These are phyloP conservation scores for Phania funesta DNA, from an alignment of 2,888 invertebrate species.

Conservation along the genomic window DNA sequence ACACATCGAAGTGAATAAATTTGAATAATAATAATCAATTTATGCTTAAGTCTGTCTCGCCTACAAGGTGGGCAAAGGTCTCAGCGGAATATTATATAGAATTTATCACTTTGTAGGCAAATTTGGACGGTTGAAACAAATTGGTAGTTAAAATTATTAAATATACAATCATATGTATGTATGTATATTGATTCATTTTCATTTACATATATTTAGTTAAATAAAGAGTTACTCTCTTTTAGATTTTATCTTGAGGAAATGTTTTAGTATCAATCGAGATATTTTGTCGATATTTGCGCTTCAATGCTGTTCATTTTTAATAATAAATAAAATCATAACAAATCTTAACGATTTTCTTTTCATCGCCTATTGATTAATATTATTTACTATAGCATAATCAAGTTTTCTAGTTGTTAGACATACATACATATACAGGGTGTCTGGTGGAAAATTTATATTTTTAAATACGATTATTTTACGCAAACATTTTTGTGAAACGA, in stretches of 20 bases:
- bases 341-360: slow-evolving; percentile 36
- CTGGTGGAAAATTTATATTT: too few species aligned
- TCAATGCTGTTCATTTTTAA: background rate
- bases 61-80: background rate
- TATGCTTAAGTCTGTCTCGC: background rate
- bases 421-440: too few species aligned
- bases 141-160: slow-evolving; percentile 15
- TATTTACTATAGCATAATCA: too few species aligned
- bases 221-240: background rate
- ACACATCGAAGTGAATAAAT: slow-evolving; percentile 51
- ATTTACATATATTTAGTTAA: background rate
- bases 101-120: slow-evolving; percentile 43
- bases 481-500: too few species aligned
- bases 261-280: too few species aligned
- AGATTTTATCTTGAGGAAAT: background rate
- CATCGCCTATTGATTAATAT: slow-evolving; percentile 40
- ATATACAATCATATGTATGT: background rate
- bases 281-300: slow-evolving; percentile 8
- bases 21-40: slow-evolving; percentile 46
- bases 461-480: too few species aligned
- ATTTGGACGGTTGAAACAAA: slow-evolving; percentile 56
- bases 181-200: slow-evolving; percentile 3
- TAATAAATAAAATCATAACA: slow-evolving; percentile 18
- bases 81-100: slow-evolving; percentile 12
- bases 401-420: too few species aligned